These are phyloP conservation scores for Augiades crinisus DNA, from an alignment of 2,888 invertebrate genomes.

Conservation along the genomic window DNA sequence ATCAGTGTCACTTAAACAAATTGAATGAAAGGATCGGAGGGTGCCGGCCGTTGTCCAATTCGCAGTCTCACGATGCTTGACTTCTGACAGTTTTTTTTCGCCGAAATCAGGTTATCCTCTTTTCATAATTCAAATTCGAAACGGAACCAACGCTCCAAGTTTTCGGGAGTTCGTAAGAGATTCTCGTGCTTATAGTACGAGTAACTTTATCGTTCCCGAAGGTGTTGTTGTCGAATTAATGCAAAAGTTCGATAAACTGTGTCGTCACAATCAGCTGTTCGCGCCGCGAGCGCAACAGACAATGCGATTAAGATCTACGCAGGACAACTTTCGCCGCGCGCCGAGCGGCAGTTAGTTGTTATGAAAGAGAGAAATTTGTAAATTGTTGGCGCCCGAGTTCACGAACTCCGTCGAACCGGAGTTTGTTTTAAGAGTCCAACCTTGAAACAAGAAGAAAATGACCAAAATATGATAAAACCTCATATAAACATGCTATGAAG, in stretches of 20 bases:
- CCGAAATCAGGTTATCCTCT: conserved; percentile 13
- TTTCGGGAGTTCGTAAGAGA: neutral
- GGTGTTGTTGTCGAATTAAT: conserved; percentile 49
- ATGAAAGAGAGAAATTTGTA: conserved; percentile 83
- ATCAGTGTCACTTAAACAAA: conserved; percentile 81
- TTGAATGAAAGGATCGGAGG: conserved; percentile 74
- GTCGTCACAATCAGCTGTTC: conserved; percentile 76
- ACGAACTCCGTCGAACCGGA: conserved; percentile 82
- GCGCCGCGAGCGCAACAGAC: conserved; percentile 79
- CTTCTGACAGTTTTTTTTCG: conserved; percentile 21
- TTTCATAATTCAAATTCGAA: conserved; percentile 3
- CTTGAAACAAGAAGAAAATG: conserved; percentile 83
- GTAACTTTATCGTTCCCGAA: neutral
- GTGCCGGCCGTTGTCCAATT: conserved; percentile 38
- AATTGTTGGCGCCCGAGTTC: conserved; percentile 83
- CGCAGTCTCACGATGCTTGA: conserved; percentile 11
- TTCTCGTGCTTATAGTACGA: neutral
- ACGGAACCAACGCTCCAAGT: neutral
- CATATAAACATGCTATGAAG: too few relatives aligned
- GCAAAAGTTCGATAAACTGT: conserved; percentile 66
- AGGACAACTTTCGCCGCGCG: conserved; percentile 82
- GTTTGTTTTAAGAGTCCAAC: conserved; percentile 83
- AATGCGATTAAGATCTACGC: conserved; percentile 83
- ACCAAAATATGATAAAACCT: too few relatives aligned
- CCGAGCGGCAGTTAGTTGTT: conserved; percentile 82